Evolutionary conservation across 2,888 invertebrate genomes (phyloP), one percentile per base, ranked within the genome.

Genomic region (Augiades crinisus): DNA sequence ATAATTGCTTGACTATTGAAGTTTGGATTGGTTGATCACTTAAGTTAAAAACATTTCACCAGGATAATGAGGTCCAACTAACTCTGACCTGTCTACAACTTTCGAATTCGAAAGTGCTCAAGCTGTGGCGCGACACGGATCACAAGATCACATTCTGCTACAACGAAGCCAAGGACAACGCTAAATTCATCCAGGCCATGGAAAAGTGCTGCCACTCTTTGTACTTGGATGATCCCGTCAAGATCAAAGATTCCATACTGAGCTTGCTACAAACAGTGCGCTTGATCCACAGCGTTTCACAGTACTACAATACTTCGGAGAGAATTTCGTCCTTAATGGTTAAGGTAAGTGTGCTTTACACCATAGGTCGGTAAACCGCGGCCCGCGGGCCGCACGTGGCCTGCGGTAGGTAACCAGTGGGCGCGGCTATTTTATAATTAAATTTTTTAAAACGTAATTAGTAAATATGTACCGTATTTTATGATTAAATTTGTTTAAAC

Each of bases 291-390:
- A 96, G 95, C 70, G 97, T 98, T 3, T 98, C 98, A 0, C 95
- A 96, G 75, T 98, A 97, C 81, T 99, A 98, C 75, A 98, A 98
- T 72, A 98, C 98, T 0, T 97, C 98, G 0, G 98, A 99, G 82
- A 92, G 98, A 65, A 98, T 98, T 53, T 98, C 98, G 0, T 97
- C 98, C 0, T 90, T 99, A 10, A 97, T 99, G 95, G 97, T 99
- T 34, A 99, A 99, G 92, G 95, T 95, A 80, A 58, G 65, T 62
- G n/a, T n/a, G n/a, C n/a, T n/a, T n/a, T n/a, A n/a, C n/a, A n/a
- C n/a, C n/a, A n/a, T n/a, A n/a, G n/a, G n/a, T n/a, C n/a, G n/a
- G n/a, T n/a, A n/a, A n/a, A n/a, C n/a, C n/a, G n/a, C n/a, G n/a
- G n/a, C n/a, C n/a, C n/a, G n/a, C n/a, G n/a, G n/a, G n/a, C n/a